Percentiles rank a stretch among this genome's conserved stretches.
These are phyloP conservation scores for Anadara kagoshimensis DNA, from an alignment of 1,140 invertebrate species.

Conservation along the genomic window DNA sequence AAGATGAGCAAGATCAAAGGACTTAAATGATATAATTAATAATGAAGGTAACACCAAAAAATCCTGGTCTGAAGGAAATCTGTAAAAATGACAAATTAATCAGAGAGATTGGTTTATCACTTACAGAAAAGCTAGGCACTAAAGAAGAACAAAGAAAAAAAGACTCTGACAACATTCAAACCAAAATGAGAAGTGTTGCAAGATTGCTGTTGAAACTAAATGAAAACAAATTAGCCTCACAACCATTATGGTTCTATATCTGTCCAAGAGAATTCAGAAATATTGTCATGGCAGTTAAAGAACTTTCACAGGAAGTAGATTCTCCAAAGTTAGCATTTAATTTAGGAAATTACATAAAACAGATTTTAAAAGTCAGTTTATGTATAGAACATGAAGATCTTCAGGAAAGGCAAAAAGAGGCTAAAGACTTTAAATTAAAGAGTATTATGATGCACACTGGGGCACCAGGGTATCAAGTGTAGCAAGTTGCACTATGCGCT, in stretches of 20 bases:
- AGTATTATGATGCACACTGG: background rate
- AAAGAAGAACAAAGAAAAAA: background rate
- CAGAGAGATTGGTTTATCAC: background rate
- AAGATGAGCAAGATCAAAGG: no score
- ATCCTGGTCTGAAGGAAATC: background rate
- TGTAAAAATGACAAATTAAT: slow-evolving; percentile 3
- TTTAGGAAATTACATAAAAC: slow-evolving; percentile 1
- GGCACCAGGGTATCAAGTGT: background rate
- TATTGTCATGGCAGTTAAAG: slow-evolving; percentile 3
- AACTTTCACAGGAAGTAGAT: background rate
- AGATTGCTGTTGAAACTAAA: slow-evolving; percentile 10
- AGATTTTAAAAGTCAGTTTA: background rate
- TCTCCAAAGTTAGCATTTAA: background rate
- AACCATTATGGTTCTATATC: background rate
- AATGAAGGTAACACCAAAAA: slow-evolving; percentile 5
- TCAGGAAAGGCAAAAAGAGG: background rate
- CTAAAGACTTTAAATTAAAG: background rate
- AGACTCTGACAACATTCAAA: background rate
- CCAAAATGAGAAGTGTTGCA: background rate
- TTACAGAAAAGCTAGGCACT: background rate
- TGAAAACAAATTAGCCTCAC: slow-evolving; percentile 1
- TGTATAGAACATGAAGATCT: background rate
- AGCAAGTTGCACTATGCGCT: background rate
- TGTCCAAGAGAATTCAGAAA: background rate
- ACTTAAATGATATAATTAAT: no score